Evolutionary conservation across 2,888 invertebrate species (phyloP).

Genomic region (Polymixis flavicincta): DNA sequence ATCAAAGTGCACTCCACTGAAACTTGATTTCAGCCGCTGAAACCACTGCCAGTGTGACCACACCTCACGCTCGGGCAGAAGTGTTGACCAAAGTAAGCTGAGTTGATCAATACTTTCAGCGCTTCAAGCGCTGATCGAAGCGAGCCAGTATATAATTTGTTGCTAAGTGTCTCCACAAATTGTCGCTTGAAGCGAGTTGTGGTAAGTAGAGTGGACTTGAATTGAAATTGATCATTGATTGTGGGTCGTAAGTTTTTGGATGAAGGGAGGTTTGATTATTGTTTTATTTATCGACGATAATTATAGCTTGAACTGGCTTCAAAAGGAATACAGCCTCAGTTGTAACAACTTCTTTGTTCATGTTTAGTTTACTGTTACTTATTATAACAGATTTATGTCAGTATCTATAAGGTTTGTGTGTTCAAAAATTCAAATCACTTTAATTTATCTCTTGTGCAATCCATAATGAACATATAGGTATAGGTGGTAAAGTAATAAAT

Average conservation of each 20-base stretch:
- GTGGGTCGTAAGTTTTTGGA: background rate
- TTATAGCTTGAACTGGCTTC: background rate
- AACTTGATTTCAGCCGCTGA: slow-evolving; percentile 2
- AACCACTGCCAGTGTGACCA: slow-evolving; percentile 30
- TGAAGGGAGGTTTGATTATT: background rate
- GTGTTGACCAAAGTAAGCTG: slow-evolving; percentile 53
- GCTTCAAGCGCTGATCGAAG: slow-evolving; percentile 41
- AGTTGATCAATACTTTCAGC: slow-evolving; percentile 41
- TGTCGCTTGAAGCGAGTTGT: slow-evolving; percentile 17
- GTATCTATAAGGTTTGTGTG: too few species aligned
- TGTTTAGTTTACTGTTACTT: too few species aligned
- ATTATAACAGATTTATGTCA: too few species aligned
- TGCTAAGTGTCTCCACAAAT: slow-evolving; percentile 39
- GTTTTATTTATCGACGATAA: background rate
- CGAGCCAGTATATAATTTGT: slow-evolving; percentile 54
- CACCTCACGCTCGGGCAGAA: slow-evolving; percentile 25
- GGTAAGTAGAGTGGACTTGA: slow-evolving; percentile 8
- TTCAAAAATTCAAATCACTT: too few species aligned
- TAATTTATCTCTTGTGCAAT: too few species aligned
- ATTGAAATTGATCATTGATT: slow-evolving; percentile 19
- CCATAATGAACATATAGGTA: too few species aligned
- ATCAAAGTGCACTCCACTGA: background rate
- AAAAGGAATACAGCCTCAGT: too few species aligned
- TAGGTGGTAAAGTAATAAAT: too few species aligned
- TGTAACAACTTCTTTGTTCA: too few species aligned